These are phyloP conservation scores for Nomada flava DNA, from an alignment of 2,888 invertebrate genomes.

Conservation along the genomic window DNA sequence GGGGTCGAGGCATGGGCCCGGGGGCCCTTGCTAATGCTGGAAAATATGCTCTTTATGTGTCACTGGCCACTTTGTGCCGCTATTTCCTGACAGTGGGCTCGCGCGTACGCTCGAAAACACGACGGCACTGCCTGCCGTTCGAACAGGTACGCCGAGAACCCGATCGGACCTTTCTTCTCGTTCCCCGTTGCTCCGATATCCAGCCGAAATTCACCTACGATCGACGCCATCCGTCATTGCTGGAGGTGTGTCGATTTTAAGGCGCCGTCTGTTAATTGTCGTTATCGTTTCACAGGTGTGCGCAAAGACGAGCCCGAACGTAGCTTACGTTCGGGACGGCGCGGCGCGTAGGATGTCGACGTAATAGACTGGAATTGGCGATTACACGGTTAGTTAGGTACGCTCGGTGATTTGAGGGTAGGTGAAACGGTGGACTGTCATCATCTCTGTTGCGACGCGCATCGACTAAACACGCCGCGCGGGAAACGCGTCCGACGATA, in stretches of 20 bases:
- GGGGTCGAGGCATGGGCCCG: conserved; percentile 21
- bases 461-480: conserved; percentile 38
- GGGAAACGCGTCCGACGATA: conserved; percentile 33
- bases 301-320: conserved; percentile 4
- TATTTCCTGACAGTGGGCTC: conserved; percentile 66
- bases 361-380: conserved; percentile 80
- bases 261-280: conserved; percentile 41
- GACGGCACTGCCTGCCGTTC: not conserved
- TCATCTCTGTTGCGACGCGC: conserved; percentile 56
- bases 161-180: no score
- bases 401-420: conserved; percentile 81
- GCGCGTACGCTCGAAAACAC: conserved; percentile 33
- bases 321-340: conserved; percentile 1
- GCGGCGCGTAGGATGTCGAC: conserved; percentile 61
- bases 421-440: conserved; percentile 71
- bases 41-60: conserved; percentile 84
- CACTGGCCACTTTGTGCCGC: conserved; percentile 81
- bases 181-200: no score
- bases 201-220: no score
- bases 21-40: conserved; percentile 75
- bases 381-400: conserved; percentile 83
- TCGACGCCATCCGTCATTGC: no score
- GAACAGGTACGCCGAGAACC: not conserved
- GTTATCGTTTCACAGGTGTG: conserved; percentile 26
- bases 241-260: not conserved